These are phyloP conservation scores for Odiellus spinosus DNA, from an alignment of 2,888 invertebrate genomes.

Conservation along the genomic window DNA sequence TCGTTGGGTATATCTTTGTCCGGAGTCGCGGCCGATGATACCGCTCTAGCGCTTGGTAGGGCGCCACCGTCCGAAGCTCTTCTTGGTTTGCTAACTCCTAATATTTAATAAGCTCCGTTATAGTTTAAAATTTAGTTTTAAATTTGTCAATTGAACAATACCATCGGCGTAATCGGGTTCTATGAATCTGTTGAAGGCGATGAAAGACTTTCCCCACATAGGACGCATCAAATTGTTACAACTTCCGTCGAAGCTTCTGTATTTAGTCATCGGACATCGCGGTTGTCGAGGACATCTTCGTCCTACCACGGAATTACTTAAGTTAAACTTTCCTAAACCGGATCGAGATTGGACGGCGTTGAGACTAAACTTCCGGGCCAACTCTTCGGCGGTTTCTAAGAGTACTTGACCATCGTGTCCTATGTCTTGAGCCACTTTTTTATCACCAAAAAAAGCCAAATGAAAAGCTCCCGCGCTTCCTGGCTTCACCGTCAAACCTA, in stretches of 20 bases:
- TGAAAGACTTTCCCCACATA: slow-evolving; percentile 31
- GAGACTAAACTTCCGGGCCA: slow-evolving; percentile 6
- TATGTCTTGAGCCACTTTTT: not conserved
- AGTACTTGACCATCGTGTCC: not conserved
- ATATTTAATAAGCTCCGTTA: not conserved
- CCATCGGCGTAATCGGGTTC: slow-evolving; percentile 33
- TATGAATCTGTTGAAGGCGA: slow-evolving; percentile 30
- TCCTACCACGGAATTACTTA: slow-evolving; percentile 29
- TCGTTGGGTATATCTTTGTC: slow-evolving; percentile 16
- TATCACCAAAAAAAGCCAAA: not conserved
- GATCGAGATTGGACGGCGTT: slow-evolving; percentile 8
- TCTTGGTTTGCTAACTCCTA: slow-evolving; percentile 44
- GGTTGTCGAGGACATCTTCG: slow-evolving; percentile 35
- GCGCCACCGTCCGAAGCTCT: slow-evolving; percentile 37
- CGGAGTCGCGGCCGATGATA: slow-evolving; percentile 25
- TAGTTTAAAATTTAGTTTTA: not conserved
- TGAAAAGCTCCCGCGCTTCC: not conserved
- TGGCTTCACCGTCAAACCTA: not conserved
- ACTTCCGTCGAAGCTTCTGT: slow-evolving; percentile 29
- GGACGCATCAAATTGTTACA: slow-evolving; percentile 31
- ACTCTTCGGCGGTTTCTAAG: not conserved
- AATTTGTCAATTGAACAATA: slow-evolving; percentile 15
- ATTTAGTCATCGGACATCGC: slow-evolving; percentile 25
- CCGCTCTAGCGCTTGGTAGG: slow-evolving; percentile 25
- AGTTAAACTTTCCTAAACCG: slow-evolving; percentile 28